Base-by-base conservation (phyloP, 2,797 vertebrate species). In the Anas flavirostris region DNA sequence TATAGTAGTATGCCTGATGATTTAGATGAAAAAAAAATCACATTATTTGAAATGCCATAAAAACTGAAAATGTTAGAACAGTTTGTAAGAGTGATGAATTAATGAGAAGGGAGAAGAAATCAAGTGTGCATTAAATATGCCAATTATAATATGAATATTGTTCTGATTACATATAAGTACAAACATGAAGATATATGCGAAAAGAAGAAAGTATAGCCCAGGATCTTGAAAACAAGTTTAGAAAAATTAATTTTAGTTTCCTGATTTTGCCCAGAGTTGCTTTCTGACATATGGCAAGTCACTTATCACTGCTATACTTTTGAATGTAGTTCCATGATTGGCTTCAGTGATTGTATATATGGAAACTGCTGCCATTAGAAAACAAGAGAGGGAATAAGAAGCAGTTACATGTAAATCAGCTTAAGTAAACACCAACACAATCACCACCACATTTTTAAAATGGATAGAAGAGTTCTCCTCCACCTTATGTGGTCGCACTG, bases 171-270 rank as follows among this genome's bases (percentile, higher is more conserved):
- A 73, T 8, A 6, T 39, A 59, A 58, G 26, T 48, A 50, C 15
- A 58, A 33, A 64, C 14, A 60, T 10, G 13, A 25, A 82, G 11
- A 87, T 26, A 64, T 0, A 60, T 35, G 74, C 37, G 93, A 78
- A 60, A 75, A 73, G 19, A 73, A 55, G 44, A 89, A 82, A 87
- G 76, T 46, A 44, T 3, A 89, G 33, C 28, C 9, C 48, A 92
- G 28, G 76, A 91, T 72, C 23, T 44, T 91, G 31, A 59, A 94
- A 88, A 90, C 19, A 64, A 86, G 39, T n/a, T 91, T 74, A 78
- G 69, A 35, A 10, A 62, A 63, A 16, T 43, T 66, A 46, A 59
- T 73, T 88, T 93, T 55, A 43, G 37, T 69, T 93, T 66, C 21
- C 52, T 60, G 25, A 59, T 90, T 74, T 84, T 59, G 52, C 33